Percentiles rank a stretch among this genome's conserved stretches.
phyloP scores from a whole-genome alignment of 1,140 invertebrate species.

The Papilio xuthus region DNA sequence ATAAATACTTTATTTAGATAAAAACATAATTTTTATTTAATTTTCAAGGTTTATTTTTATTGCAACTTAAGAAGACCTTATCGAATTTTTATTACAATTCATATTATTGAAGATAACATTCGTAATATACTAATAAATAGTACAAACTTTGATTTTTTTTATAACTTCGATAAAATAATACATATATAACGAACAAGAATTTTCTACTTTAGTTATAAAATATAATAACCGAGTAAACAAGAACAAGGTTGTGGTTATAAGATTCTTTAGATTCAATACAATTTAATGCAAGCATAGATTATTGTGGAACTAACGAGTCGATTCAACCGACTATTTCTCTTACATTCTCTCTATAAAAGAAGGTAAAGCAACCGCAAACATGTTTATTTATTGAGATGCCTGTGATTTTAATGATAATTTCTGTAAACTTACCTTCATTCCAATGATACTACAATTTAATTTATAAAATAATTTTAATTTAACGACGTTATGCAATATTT shows the following conservation, averaged over 20 bases:
- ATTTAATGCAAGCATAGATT: not conserved
- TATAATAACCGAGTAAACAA: not conserved
- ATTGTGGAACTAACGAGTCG: not conserved
- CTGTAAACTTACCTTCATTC: not conserved
- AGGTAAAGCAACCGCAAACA: not conserved
- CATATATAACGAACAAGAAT: too few species aligned
- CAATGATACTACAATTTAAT: not conserved
- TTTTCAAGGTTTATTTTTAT: too few species aligned
- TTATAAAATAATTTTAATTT: not conserved
- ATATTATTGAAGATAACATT: too few species aligned
- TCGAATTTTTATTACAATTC: too few species aligned
- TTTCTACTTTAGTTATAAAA: too few species aligned
- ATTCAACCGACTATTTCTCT: conserved; percentile 5
- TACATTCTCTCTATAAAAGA: not conserved
- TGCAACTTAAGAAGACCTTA: too few species aligned
- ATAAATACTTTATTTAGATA: too few species aligned
- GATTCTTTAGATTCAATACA: not conserved
- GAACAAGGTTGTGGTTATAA: not conserved
- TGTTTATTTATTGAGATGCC: not conserved
- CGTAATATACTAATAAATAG: too few species aligned
- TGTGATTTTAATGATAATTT: not conserved
- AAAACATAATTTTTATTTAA: too few species aligned
- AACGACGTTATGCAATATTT: too few species aligned
- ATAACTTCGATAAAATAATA: too few species aligned
- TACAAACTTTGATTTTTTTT: too few species aligned